phyloP scores from a whole-genome alignment of 2,113 vertebrate species.

The Miniopterus natalensis region DNA sequence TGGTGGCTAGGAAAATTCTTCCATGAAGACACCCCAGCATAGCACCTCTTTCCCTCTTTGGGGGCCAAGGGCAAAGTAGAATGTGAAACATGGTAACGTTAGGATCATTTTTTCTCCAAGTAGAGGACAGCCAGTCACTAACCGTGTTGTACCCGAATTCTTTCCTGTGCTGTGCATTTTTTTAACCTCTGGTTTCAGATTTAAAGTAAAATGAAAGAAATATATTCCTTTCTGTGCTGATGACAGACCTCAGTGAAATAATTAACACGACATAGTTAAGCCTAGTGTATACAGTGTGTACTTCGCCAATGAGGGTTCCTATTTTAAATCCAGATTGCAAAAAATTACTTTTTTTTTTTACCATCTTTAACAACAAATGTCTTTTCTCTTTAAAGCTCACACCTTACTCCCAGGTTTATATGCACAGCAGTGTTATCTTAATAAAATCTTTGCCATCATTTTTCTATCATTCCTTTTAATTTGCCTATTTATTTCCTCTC shows the following conservation, averaged over 20 bases:
- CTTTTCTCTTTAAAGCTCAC: conserved; percentile 5
- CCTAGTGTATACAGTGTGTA: neutral
- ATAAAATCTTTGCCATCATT: neutral
- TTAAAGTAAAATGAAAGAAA: conserved; percentile 46
- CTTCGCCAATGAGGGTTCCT: conserved; percentile 21
- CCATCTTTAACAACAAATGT: neutral
- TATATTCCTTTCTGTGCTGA: neutral
- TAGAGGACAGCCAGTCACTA: neutral
- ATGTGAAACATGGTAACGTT: neutral
- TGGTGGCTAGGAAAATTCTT: conserved; percentile 48
- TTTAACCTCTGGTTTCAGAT: neutral
- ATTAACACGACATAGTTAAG: conserved; percentile 1
- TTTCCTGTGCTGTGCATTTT: neutral
- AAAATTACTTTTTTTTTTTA: neutral
- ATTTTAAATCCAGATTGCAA: conserved; percentile 26
- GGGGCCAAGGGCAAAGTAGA: neutral
- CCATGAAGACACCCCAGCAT: neutral
- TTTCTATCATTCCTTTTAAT: conserved; percentile 25
- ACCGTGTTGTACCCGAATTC: neutral
- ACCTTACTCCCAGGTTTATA: neutral
- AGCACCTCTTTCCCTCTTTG: neutral
- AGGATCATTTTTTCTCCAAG: conserved; percentile 23
- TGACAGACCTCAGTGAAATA: conserved; percentile 45
- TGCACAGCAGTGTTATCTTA: neutral
- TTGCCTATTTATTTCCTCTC: conserved; percentile 10